Evolutionary conservation across 35 echinoderm and acorn worm species (phyloP).

Genomic region (Strongylocentrotus purpuratus): DNA sequence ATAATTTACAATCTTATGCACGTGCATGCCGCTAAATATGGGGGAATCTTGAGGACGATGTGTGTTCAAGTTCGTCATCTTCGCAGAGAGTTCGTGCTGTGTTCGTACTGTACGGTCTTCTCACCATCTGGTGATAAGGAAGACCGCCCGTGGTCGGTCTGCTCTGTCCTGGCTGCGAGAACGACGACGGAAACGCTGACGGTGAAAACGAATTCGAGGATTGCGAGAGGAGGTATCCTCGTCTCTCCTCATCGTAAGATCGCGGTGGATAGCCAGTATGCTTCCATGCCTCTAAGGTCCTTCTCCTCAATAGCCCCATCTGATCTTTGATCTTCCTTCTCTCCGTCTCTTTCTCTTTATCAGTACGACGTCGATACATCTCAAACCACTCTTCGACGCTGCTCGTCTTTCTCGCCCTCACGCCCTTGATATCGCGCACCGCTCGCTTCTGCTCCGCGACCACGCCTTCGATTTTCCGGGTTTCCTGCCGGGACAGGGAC

Average conservation of each 20-base stretch:
- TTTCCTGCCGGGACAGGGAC: slow-evolving; percentile 19
- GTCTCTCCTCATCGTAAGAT: not conserved
- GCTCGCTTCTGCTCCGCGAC: slow-evolving; percentile 24
- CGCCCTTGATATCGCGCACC: not conserved
- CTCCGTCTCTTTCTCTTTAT: slow-evolving; percentile 16
- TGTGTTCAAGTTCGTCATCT: not conserved
- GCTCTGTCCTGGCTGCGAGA: not conserved
- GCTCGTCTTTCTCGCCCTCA: not conserved
- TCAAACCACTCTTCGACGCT: slow-evolving; percentile 46
- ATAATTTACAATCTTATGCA: not conserved
- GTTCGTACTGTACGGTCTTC: not conserved
- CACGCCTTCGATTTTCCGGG: not conserved
- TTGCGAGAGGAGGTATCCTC: not conserved
- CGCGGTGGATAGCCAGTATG: not conserved
- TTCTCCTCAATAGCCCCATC: not conserved
- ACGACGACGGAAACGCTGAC: not conserved
- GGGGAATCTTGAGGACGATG: not conserved
- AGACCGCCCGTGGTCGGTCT: not conserved
- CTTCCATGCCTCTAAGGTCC: not conserved
- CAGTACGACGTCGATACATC: not conserved
- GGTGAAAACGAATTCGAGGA: not conserved
- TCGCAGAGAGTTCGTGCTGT: not conserved
- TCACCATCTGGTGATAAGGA: not conserved
- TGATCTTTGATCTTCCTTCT: slow-evolving; percentile 17
- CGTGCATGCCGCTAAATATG: not conserved